phyloP scores from a whole-genome alignment of 2,888 invertebrate species.

The Cotesia congregata region DNA sequence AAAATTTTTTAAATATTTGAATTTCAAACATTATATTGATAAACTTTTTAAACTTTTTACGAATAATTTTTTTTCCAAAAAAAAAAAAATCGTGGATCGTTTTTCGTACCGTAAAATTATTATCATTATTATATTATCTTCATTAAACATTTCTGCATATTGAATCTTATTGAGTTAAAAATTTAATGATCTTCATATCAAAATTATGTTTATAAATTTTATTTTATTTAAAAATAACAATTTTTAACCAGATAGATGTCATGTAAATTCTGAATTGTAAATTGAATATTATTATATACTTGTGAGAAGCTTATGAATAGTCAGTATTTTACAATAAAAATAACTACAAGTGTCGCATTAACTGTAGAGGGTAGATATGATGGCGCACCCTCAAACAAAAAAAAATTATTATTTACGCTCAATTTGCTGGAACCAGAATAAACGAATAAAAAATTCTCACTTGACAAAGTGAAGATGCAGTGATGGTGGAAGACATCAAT shows the following conservation, averaged over 20 bases:
- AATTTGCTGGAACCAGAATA: slow-evolving; percentile 38
- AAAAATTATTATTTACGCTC: slow-evolving; percentile 49
- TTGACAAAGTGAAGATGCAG: background rate
- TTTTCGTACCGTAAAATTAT: too few relatives aligned
- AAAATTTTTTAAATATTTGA: too few relatives aligned
- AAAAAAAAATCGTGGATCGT: too few relatives aligned
- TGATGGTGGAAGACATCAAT: background rate
- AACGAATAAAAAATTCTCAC: background rate
- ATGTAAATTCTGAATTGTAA: background rate
- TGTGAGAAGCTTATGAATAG: background rate
- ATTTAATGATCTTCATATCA: background rate
- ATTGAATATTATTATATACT: background rate
- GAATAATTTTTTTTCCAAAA: too few relatives aligned
- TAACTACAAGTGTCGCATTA: background rate
- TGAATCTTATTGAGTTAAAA: too few relatives aligned
- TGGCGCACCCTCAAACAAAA: background rate
- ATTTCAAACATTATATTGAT: too few relatives aligned
- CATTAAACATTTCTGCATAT: too few relatives aligned
- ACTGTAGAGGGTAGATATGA: background rate
- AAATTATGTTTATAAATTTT: background rate
- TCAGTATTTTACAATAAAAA: background rate
- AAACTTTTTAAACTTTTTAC: too few relatives aligned
- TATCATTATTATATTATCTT: too few relatives aligned
- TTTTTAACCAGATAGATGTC: too few relatives aligned
- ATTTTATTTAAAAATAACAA: background rate